A percentile compares a stretch with the other conserved stretches of the same genome.
These are phyloP conservation scores for Chromis chromis DNA, from an alignment of 2,797 vertebrate species.

Conservation along the genomic window DNA sequence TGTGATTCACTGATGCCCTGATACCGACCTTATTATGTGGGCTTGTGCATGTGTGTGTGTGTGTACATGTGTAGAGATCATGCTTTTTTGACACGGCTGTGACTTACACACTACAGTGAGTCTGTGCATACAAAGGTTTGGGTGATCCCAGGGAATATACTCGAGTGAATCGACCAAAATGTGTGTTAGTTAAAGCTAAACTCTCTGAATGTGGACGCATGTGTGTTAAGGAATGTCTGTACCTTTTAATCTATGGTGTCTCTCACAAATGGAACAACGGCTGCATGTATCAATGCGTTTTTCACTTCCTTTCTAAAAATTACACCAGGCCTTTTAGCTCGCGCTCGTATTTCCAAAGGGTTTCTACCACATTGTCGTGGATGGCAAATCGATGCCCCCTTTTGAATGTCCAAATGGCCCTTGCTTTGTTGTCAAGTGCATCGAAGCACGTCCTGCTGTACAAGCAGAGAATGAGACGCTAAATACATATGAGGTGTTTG, in stretches of 20 bases:
- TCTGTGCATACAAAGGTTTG: neutral
- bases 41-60: constrained; percentile 9
- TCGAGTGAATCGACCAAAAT: constrained; percentile 1
- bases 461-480: constrained; percentile 14
- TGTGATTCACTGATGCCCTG: constrained; percentile 72
- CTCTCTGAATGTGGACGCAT: too few relatives aligned
- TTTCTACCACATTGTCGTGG: constrained; percentile 37
- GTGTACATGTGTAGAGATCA: neutral
- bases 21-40: constrained; percentile 52
- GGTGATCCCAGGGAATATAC: neutral
- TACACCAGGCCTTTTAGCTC: constrained; percentile 47
- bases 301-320: constrained; percentile 52
- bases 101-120: neutral
- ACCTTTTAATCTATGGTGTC: constrained; percentile 27
- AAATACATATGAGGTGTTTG: constrained; percentile 57
- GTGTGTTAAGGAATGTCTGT: constrained; percentile 17
- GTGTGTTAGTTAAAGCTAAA: neutral
- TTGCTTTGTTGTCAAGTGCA: constrained; percentile 58
- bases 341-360: constrained; percentile 49
- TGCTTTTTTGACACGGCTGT: constrained; percentile 3
- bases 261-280: constrained; percentile 55
- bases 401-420: constrained; percentile 56
- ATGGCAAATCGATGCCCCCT: constrained; percentile 56
- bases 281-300: constrained; percentile 52
- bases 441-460: constrained; percentile 36